Base-by-base conservation (phyloP, 2,797 vertebrate genomes). In the Acropternis orthonyx region DNA sequence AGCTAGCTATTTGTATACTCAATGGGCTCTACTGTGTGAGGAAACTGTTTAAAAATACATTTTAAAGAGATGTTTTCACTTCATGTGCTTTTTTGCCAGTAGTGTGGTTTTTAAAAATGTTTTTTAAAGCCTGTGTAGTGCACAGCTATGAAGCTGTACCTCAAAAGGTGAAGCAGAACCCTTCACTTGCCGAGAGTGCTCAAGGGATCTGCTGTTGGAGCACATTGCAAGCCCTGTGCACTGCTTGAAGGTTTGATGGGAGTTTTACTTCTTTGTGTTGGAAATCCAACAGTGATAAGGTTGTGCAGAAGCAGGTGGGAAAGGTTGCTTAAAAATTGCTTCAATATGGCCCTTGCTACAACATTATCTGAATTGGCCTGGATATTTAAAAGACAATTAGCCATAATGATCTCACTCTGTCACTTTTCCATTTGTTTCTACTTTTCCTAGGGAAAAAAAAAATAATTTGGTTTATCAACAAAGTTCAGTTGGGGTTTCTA, bases 241-340 rank as follows among this genome's bases (percentile, higher is more conserved):
- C 59, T 7, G 17, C 55, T 66, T 72, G 59, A 85, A 93, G 61
- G 23, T 43, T 87, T 66, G 59, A 59, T 91, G 66, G 69, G 71
- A 91, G 56, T 67, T 91, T 94, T 87, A 41, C 78, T 96, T 72
- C 66, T 72, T 68, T 82, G 37, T 43, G 56, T 61, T 91, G 80
- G n/a, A 79, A 95, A 94, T 62, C 14, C 28, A 95, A 86, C 89
- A 91, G 89, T 73, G 88, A 91, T 94, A 97, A 96, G 77, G 51
- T 88, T 89, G 91, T 92, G 89, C 88, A 94, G 80, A 88, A 95
- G 92, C 89, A 95, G 92, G 90, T 63, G 4, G 88, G 77, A 94
- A 95, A 94, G 55, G 90, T 95, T 95, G 92, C 75, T 87, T 73
- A n/a, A 92, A 95, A 95, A 97, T 96, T 97, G 92, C 68, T 97